Evolutionary conservation across 1,140 invertebrate species (phyloP).

Genomic region (Calliopsis andreniformis): DNA sequence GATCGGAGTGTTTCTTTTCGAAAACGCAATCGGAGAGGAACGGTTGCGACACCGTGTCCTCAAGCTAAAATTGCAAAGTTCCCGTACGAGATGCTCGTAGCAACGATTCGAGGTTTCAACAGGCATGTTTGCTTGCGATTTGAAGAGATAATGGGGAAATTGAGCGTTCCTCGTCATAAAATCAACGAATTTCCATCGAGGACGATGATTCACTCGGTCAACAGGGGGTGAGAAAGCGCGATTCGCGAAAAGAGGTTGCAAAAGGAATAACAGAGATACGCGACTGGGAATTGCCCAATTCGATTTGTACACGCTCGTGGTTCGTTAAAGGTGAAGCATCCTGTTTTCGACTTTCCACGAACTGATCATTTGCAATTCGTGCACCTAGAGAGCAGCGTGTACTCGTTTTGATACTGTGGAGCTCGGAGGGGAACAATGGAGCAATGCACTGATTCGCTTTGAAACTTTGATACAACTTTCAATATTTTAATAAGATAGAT

Average conservation of each 20-base stretch:
- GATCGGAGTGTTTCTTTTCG: background rate
- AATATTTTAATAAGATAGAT: too few species aligned
- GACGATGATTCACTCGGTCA: background rate
- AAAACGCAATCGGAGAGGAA: background rate
- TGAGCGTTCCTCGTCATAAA: too few species aligned
- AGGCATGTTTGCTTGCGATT: background rate
- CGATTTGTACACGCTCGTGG: constrained; percentile 56
- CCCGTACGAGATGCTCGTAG: background rate
- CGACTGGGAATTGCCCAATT: constrained; percentile 56
- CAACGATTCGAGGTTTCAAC: background rate
- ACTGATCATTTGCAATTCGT: constrained; percentile 55
- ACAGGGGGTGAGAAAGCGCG: background rate
- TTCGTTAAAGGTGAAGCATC: constrained; percentile 73
- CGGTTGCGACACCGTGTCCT: background rate
- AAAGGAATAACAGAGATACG: background rate
- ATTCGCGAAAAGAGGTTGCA: background rate
- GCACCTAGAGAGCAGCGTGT: background rate
- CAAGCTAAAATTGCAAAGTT: background rate
- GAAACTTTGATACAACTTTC: too few species aligned
- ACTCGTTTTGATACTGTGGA: background rate
- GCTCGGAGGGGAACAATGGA: background rate
- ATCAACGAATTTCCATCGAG: background rate
- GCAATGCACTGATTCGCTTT: too few species aligned
- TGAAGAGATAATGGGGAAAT: too few species aligned
- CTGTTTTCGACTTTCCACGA: constrained; percentile 76